Evolutionary conservation across 64 coral and sea anemone genomes (phyloP).

Genomic region (Montipora capricornis): DNA sequence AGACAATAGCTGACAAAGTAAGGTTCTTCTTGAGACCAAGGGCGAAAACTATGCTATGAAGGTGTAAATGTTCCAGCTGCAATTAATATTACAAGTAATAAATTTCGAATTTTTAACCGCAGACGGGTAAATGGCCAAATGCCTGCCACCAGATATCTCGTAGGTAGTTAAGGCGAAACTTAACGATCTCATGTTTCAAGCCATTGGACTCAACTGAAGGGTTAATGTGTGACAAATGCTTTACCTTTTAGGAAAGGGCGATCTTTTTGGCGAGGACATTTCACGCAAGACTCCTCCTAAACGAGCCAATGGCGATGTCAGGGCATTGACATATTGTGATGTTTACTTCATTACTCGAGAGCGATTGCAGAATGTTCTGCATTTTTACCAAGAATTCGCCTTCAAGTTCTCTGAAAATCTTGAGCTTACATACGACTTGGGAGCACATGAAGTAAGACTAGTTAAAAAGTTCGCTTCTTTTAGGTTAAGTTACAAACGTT

Average conservation of each 20-base stretch:
- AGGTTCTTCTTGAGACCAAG: too few species aligned
- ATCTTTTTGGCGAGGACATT: slow-evolving; percentile 94
- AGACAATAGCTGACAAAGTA: too few species aligned
- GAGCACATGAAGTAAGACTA: slow-evolving; percentile 81
- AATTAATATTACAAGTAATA: too few species aligned
- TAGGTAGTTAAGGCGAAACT: too few species aligned
- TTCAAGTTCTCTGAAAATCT: slow-evolving; percentile 87
- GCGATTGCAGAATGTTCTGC: slow-evolving; percentile 84
- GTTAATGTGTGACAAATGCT: background rate
- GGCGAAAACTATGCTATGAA: too few species aligned
- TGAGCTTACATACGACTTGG: slow-evolving; percentile 90
- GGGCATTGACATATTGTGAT: slow-evolving; percentile 91
- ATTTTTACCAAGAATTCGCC: slow-evolving; percentile 83
- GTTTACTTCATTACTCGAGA: slow-evolving; percentile 94
- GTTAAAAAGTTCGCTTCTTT: background rate
- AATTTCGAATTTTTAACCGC: too few species aligned
- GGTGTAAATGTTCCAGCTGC: too few species aligned
- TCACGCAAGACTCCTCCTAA: slow-evolving; percentile 79
- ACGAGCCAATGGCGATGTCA: slow-evolving; percentile 93
- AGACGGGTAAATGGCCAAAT: too few species aligned
- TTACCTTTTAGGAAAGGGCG: slow-evolving; percentile 75
- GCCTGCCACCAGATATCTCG: too few species aligned
- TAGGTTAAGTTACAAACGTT: background rate
- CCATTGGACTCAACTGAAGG: background rate
- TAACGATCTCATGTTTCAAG: background rate